Evolutionary conservation across 2,113 vertebrate species (phyloP), one percentile per base, ranked within the genome.

Genomic region (Oryzias melastigma): DNA sequence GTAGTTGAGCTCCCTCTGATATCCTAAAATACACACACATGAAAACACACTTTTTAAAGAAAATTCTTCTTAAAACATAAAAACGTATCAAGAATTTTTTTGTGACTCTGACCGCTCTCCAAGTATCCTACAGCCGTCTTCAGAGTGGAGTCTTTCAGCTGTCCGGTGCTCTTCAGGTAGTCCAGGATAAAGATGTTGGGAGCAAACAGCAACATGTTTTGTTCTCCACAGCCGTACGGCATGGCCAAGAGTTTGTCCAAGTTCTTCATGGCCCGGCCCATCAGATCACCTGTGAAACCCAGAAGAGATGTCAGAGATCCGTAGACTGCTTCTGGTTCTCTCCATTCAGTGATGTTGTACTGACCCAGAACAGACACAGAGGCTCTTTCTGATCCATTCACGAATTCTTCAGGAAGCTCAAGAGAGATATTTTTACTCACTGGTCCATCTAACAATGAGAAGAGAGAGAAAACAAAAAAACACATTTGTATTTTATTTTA

Each of bases 141-240:
- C 77, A 51, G 84, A 64, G 94, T 92, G 18, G 81, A 75, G 1
- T 62, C 3, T 1, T 87, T 88, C 65, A 93, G 83, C 81, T 93
- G 91, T 22, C 79, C 76, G 0, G 92, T 91, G 72, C 87, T 91
- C 16, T 92, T 83, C 83, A 96, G 82, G 77, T 94, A 94, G 54
- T 90, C 85, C n/a, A 94, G 89, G 65, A 94, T 80, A 53, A 91
- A 95, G 86, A 95, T 92, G 62, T 95, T 94, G 7, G 95, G 93
- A 6, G 93, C 93, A 17, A 96, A 94, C 16, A 58, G 65, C 59
- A 95, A 35, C 94, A 95, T 95, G 81, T 95, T 95, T 82, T 98
- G 94, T 62, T 94, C 91, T 1, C 94, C 93, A 6, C 93, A 95
- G 53, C 93, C 93, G 4, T 73, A 85, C 1, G 92, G 93, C 91